phyloP scores from a whole-genome alignment of 1,140 invertebrate species.

The Zaprionus africanus region DNA sequence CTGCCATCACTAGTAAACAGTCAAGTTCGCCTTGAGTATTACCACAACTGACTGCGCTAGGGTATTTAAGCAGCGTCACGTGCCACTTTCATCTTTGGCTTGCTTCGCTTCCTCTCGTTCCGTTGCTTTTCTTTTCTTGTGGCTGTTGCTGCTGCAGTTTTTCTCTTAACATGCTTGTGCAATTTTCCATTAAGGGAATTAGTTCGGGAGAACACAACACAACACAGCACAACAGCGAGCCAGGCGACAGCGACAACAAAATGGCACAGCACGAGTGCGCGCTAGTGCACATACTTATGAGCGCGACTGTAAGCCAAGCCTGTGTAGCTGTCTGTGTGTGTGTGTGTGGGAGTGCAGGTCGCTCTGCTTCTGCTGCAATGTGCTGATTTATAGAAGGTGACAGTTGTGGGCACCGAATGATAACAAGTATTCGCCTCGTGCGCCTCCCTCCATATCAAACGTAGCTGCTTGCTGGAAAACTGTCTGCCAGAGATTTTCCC shows the following conservation, averaged over 20 bases:
- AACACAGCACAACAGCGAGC: constrained; percentile 39
- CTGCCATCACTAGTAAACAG: not conserved
- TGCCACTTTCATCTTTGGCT: constrained; percentile 16
- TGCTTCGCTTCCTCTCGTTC: not conserved
- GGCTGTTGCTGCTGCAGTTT: constrained; percentile 18
- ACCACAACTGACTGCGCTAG: constrained; percentile 12
- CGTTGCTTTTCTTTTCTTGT: not conserved
- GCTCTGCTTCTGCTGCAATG: constrained; percentile 36
- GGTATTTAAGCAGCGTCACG: constrained; percentile 42
- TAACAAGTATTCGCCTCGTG: constrained; percentile 66
- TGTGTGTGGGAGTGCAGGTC: constrained; percentile 43
- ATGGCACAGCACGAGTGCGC: constrained; percentile 38
- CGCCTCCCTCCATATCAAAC: constrained; percentile 24
- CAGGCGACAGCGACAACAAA: constrained; percentile 25
- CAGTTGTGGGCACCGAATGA: constrained; percentile 79
- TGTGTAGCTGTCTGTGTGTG: not conserved
- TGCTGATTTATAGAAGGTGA: constrained; percentile 83
- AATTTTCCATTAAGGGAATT: constrained; percentile 81
- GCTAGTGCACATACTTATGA: constrained; percentile 39
- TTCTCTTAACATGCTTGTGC: constrained; percentile 61
- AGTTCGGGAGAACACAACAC: constrained; percentile 64
- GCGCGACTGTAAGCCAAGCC: constrained; percentile 24
- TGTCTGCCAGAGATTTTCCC: constrained; percentile 42
- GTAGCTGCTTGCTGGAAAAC: constrained; percentile 26
- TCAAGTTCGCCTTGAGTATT: not conserved